Evolutionary conservation across 1,140 invertebrate species (phyloP).

Genomic region (Chymomyza costata): DNA sequence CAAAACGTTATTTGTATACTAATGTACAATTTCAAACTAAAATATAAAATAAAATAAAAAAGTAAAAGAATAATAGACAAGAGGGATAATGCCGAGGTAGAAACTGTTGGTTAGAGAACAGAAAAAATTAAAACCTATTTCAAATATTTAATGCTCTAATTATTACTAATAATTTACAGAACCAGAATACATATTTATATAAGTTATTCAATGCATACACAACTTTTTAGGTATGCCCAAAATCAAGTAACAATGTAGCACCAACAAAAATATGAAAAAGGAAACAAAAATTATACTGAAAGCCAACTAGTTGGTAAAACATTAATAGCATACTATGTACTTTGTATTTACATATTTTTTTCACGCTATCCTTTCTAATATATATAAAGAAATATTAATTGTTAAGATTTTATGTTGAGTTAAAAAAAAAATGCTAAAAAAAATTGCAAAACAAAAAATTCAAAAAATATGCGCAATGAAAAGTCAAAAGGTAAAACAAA

Average conservation of each 20-base stretch:
- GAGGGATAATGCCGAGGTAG: conserved; percentile 16
- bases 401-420: conserved; percentile 62
- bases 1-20: conserved; percentile 29
- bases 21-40: conserved; percentile 4
- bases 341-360: conserved; percentile 64
- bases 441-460: conserved; percentile 58
- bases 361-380: conserved; percentile 54
- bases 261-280: conserved; percentile 25
- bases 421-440: conserved; percentile 53
- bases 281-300: conserved; percentile 16
- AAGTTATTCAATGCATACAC: conserved; percentile 25
- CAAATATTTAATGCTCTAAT: conserved; percentile 57
- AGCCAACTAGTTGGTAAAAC: conserved; percentile 25
- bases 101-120: conserved; percentile 19
- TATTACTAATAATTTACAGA: conserved; percentile 67
- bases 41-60: conserved; percentile 15
- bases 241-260: conserved; percentile 16
- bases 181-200: conserved; percentile 45
- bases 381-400: conserved; percentile 38
- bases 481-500: conserved; percentile 49
- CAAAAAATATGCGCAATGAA: conserved; percentile 49
- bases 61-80: conserved; percentile 6
- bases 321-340: conserved; percentile 44
- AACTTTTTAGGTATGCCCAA: conserved; percentile 48
- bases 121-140: too few relatives aligned